These are phyloP conservation scores for Drosophila robusta DNA, from an alignment of 2,888 invertebrate genomes.

Conservation along the genomic window DNA sequence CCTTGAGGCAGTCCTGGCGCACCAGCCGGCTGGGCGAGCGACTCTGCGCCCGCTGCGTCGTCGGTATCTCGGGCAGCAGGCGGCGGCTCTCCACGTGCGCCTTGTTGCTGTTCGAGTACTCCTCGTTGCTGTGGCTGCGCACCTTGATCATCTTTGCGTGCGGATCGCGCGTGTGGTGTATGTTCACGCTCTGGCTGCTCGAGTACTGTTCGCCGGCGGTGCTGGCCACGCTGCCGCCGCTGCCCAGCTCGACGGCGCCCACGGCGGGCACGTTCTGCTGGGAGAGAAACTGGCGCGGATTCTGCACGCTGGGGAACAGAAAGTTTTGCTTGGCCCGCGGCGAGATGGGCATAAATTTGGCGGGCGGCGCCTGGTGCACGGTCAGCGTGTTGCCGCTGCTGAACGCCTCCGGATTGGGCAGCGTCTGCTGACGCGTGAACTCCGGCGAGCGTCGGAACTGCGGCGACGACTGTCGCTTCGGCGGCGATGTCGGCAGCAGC, in stretches of 20 bases:
- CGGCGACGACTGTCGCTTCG: constrained; percentile 84
- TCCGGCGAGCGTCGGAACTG: constrained; percentile 84
- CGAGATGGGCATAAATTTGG: constrained; percentile 84
- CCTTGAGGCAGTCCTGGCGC: constrained; percentile 84
- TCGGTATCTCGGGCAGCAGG: constrained; percentile 83
- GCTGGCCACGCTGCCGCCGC: constrained; percentile 67
- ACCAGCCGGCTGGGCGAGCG: constrained; percentile 83
- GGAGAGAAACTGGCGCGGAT: constrained; percentile 84
- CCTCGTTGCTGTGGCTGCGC: constrained; percentile 85
- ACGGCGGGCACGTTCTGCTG: constrained; percentile 84
- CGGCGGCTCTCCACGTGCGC: constrained; percentile 78
- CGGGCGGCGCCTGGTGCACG: constrained; percentile 78
- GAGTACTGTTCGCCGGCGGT: constrained; percentile 80
- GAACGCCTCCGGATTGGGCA: constrained; percentile 84
- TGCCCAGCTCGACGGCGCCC: constrained; percentile 74
- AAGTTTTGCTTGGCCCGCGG: constrained; percentile 84
- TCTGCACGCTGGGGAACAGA: constrained; percentile 82
- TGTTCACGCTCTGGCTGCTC: constrained; percentile 84
- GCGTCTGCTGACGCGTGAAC: constrained; percentile 83
- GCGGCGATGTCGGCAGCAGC: constrained; percentile 84
- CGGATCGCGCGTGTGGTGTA: constrained; percentile 81
- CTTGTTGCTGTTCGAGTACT: constrained; percentile 82
- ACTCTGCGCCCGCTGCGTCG: constrained; percentile 58
- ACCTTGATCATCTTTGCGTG: constrained; percentile 85
- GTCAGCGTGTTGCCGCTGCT: constrained; percentile 80